Evolutionary conservation across 2,888 invertebrate genomes (phyloP), one percentile per base, ranked within the genome.

Genomic region (Lomographa bimaculata): DNA sequence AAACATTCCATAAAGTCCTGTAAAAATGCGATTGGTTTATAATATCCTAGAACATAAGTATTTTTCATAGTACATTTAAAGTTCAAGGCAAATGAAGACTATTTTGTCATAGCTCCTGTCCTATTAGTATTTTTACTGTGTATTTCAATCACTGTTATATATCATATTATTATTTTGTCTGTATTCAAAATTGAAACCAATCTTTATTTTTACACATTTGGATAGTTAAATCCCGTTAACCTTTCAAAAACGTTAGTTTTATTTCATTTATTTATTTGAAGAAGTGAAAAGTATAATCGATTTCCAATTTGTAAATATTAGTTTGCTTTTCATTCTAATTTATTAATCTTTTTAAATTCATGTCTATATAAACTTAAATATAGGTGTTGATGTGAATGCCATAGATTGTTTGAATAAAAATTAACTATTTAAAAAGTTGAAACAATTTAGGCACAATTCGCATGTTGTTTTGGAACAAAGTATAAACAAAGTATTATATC

Each of bases 1-100:
- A 78, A 84, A 87, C 86, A 87, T 87, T 87, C 86, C 86, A 87
- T 74, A 75, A 77, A 74, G 69, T 74, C 59, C 34, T 72, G 64
- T 77, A 60, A 76, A 79, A 71, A 68, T 73, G 71, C 67, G 66
- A 79, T 82, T 77, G 76, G 75, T 81, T 62, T 60, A 43, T 51
- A 54, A 63, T 63, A 60, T 55, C 60, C 57, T 60, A 27, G 48
- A 56, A 50, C 18, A 34, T 45, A 42, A 19, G 32, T 39, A 37
- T 23, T 32, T 39, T 40, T 46, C 12, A 25, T 34, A 35, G 29
- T 17, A 24, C 8, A 29, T 14, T 12, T n/a, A n/a, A n/a, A n/a
- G n/a, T n/a, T n/a, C n/a, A n/a, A n/a, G n/a, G n/a, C n/a, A n/a
- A n/a, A n/a, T n/a, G n/a, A 14, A 14, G n/a, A 7, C 7, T 23